Evolutionary conservation across 2,797 vertebrate species (phyloP), one percentile per base, ranked within the genome.

Genomic region (Lycodopsis pacificus): DNA sequence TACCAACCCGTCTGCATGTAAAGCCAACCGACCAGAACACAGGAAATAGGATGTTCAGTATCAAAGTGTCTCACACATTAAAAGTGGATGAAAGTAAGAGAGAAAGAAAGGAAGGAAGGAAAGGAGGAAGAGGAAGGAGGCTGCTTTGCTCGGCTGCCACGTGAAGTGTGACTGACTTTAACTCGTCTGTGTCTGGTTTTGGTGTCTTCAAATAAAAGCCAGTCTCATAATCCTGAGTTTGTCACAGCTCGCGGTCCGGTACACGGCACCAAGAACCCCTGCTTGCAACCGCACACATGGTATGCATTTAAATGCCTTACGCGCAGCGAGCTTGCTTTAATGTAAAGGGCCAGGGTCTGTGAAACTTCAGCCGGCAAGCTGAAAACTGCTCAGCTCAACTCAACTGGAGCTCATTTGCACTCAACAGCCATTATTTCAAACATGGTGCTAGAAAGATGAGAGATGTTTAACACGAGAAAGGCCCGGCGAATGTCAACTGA

Each of bases 21-120:
- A 90, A 91, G 77, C 80, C 89, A 84, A 83, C 84, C 79, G 81
- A 91, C 87, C 90, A 89, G 90, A 93, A 92, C 90, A 89, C 48
- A 71, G 73, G 80, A 89, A 91, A 93, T 85, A 71, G 86, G 88
- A 89, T 91, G 93, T 91, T 93, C 79, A 73, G 79, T 88, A 93
- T 94, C 92, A 94, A 93, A 94, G 90, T 92, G 90, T 87, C 80
- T 87, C 80, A 68, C 86, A 90, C 89, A 81, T 91, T 88, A 86
- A 85, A 87, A 84, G 90, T 78, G 86, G 86, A 91, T 89, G 86
- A 91, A 92, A 92, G 87, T 78, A 34, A 76, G 77, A 68, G 69
- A 77, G 73, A 79, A 68, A 81, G 63, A 80, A 80, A 81, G 56
- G 46, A 54, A 44, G 46, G 66, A 42, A 68, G 44, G 70, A 76